phyloP scores from a whole-genome alignment of 2,113 vertebrate genomes.

The Leucopternis melanops region DNA sequence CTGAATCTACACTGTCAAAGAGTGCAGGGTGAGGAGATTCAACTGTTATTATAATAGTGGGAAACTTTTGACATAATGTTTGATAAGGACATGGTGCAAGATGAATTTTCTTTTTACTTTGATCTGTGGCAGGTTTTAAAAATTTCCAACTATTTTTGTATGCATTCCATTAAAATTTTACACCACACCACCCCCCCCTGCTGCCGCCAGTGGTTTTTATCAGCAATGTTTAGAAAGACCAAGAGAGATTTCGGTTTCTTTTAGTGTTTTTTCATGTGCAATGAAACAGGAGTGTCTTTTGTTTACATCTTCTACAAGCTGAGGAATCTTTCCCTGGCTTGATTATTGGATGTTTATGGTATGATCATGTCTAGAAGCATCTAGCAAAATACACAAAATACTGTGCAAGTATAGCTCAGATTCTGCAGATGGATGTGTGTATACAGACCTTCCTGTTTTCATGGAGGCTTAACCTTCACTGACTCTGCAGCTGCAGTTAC shows the following conservation, averaged over 20 bases:
- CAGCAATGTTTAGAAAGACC: background rate
- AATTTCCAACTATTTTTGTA: background rate
- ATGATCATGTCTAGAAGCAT: background rate
- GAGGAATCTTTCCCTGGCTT: background rate
- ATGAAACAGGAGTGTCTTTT: background rate
- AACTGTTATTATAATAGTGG: background rate
- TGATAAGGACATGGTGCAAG: background rate
- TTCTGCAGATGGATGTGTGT: background rate
- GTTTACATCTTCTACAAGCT: background rate
- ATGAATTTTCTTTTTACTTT: background rate
- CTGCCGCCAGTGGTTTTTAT: background rate
- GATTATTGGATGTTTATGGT: background rate
- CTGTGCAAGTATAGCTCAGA: background rate
- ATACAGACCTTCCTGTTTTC: background rate
- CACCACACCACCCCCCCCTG: too few relatives aligned
- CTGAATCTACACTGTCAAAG: background rate
- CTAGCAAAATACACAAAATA: background rate
- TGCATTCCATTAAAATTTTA: background rate
- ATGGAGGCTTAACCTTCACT: background rate
- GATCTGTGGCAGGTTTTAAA: background rate
- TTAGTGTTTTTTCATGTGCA: background rate
- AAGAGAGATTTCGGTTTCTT: background rate
- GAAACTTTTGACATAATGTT: background rate
- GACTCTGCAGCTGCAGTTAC: background rate
- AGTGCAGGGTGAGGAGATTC: background rate